phyloP scores from a whole-genome alignment of 1,140 invertebrate genomes.

The Hermetia illucens region DNA sequence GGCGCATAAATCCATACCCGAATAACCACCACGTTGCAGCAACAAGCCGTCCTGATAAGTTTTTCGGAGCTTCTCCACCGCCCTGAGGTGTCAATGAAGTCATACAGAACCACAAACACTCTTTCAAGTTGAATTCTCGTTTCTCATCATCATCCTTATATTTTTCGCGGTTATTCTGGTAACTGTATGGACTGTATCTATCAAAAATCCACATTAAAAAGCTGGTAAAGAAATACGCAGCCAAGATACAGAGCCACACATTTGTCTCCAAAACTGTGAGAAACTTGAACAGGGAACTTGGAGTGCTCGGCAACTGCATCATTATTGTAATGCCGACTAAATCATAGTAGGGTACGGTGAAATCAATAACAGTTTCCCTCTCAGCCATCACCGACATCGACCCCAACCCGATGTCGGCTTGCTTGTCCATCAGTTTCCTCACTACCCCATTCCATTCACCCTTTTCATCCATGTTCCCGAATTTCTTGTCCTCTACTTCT shows the following conservation, averaged over 20 bases:
- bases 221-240: conserved; percentile 89
- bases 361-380: conserved; percentile 86
- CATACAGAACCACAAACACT: conserved; percentile 98
- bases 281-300: conserved; percentile 91
- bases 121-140: conserved; percentile 87
- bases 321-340: conserved; percentile 87
- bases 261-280: conserved; percentile 89
- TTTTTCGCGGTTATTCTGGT: conserved; percentile 86
- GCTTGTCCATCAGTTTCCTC: conserved; percentile 76
- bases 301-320: conserved; percentile 61
- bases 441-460: conserved; percentile 88
- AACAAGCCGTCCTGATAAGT: conserved; percentile 79
- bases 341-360: conserved; percentile 92
- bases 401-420: conserved; percentile 78
- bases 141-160: conserved; percentile 91
- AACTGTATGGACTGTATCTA: conserved; percentile 90
- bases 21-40: conserved; percentile 97
- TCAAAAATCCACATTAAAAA: conserved; percentile 93
- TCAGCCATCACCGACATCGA: conserved; percentile 89
- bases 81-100: conserved; percentile 86
- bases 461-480: conserved; percentile 73
- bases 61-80: conserved; percentile 85
- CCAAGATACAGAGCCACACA: conserved; percentile 93
- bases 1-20: conserved; percentile 38
- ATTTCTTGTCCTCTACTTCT: conserved; percentile 60